phyloP scores from a whole-genome alignment of 2,888 invertebrate genomes.

The Pseudeuparius sepicola region DNA sequence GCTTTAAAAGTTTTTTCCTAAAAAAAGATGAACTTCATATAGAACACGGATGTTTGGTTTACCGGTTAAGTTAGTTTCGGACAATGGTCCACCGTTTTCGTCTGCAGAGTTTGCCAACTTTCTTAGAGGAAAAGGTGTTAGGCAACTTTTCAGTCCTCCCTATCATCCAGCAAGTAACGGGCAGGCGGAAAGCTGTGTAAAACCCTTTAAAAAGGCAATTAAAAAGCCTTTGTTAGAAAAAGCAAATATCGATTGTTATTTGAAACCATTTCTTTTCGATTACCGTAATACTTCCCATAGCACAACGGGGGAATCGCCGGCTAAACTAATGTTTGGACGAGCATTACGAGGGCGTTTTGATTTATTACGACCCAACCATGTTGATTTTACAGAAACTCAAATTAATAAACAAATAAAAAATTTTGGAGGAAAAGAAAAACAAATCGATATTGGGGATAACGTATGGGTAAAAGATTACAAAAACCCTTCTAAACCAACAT shows the following conservation, averaged over 20 bases:
- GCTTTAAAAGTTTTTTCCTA: conserved; percentile 8
- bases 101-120: conserved; percentile 23
- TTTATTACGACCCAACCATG: conserved; percentile 5
- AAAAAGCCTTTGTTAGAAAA: conserved; percentile 10
- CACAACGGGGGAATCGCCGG: conserved; percentile 13
- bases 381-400: conserved; percentile 1
- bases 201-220: conserved; percentile 14
- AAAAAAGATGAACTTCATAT: conserved; percentile 13
- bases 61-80: too few relatives aligned
- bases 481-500: conserved; percentile 1
- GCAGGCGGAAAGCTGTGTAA: conserved; percentile 19
- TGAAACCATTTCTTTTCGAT: conserved; percentile 16
- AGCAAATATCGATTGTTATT: conserved; percentile 1
- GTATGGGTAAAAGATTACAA: not conserved
- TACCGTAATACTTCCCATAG: conserved; percentile 15
- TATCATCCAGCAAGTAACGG: conserved; percentile 18
- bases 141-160: conserved; percentile 11
- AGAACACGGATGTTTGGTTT: conserved; percentile 16
- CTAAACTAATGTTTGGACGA: conserved; percentile 12
- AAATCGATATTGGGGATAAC: not conserved
- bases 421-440: conserved; percentile 1
- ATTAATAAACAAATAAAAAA: conserved; percentile 3
- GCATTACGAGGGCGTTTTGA: conserved; percentile 11
- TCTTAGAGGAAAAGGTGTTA: conserved; percentile 14
- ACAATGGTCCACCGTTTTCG: conserved; percentile 25